Evolutionary conservation across 2,888 invertebrate genomes (phyloP).

Genomic region (Conchocele bisecta): DNA sequence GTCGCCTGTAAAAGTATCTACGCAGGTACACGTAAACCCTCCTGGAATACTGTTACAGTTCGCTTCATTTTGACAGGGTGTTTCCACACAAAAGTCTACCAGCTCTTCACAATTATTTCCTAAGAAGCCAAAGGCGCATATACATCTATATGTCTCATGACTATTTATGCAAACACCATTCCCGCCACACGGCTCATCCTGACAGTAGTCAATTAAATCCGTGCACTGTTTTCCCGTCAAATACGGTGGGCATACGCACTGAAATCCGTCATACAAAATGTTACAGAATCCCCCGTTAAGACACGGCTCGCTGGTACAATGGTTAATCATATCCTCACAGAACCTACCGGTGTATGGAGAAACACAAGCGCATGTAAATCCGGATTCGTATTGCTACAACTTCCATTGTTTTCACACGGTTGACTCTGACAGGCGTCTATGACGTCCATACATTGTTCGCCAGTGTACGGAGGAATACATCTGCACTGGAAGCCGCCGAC

Average conservation of each 20-base stretch:
- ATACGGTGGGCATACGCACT: conserved; percentile 40
- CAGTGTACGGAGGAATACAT: conserved; percentile 45
- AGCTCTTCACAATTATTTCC: conserved; percentile 27
- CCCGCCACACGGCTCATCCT: conserved; percentile 17
- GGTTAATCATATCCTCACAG: conserved; percentile 17
- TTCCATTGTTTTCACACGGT: conserved; percentile 37
- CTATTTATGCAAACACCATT: conserved; percentile 33
- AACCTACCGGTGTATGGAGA: conserved; percentile 23
- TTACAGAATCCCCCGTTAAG: conserved; percentile 35
- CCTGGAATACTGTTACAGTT: conserved; percentile 41
- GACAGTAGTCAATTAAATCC: conserved; percentile 38
- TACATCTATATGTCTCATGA: conserved; percentile 34
- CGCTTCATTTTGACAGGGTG: conserved; percentile 38
- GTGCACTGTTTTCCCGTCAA: conserved; percentile 43
- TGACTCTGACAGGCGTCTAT: conserved; percentile 39
- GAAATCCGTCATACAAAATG: conserved; percentile 13
- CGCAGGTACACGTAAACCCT: conserved; percentile 37
- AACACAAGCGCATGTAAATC: conserved; percentile 33
- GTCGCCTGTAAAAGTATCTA: conserved; percentile 23
- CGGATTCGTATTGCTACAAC: conserved; percentile 36
- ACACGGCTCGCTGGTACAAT: conserved; percentile 44
- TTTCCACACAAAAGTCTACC: conserved; percentile 32
- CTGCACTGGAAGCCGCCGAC: conserved; percentile 34
- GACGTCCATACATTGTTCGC: conserved; percentile 33
- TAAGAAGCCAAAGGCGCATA: conserved; percentile 41